Evolutionary conservation across 2,797 vertebrate genomes (phyloP).

Genomic region (Phoeniculus purpureus): DNA sequence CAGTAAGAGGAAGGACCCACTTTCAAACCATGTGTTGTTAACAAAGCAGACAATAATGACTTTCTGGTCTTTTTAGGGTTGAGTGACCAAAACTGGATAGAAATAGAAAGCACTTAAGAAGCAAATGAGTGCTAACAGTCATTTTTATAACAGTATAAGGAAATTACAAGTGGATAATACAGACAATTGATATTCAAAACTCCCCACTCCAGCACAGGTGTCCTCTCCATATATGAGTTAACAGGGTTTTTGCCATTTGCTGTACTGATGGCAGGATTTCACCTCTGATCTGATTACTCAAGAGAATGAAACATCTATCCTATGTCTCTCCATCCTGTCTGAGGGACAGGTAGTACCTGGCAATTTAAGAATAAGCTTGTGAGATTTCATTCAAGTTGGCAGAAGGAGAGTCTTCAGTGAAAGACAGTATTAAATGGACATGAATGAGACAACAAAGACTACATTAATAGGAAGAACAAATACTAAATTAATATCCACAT

Average conservation of each 20-base stretch:
- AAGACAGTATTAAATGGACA: neutral
- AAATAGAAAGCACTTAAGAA: neutral
- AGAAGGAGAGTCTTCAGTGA: neutral
- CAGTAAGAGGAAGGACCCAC: neutral
- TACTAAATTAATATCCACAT: neutral
- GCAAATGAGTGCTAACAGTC: neutral
- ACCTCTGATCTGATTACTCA: neutral
- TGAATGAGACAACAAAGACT: neutral
- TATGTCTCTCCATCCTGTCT: neutral
- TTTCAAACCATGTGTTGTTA: neutral
- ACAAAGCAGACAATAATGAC: neutral
- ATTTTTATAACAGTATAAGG: neutral
- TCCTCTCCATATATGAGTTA: neutral
- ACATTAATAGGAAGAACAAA: neutral
- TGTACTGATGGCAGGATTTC: neutral
- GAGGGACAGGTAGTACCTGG: neutral
- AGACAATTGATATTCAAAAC: neutral
- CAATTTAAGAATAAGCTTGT: neutral
- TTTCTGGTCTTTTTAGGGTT: neutral
- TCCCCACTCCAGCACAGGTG: neutral
- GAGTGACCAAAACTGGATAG: neutral
- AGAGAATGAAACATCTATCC: neutral
- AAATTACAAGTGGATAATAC: neutral
- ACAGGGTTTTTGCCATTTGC: neutral
- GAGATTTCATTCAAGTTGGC: neutral